Percentiles rank a stretch among this genome's conserved stretches.
Conservation (phyloP, 1,140 invertebrate species). For the Globodera ellingtonae region DNA sequence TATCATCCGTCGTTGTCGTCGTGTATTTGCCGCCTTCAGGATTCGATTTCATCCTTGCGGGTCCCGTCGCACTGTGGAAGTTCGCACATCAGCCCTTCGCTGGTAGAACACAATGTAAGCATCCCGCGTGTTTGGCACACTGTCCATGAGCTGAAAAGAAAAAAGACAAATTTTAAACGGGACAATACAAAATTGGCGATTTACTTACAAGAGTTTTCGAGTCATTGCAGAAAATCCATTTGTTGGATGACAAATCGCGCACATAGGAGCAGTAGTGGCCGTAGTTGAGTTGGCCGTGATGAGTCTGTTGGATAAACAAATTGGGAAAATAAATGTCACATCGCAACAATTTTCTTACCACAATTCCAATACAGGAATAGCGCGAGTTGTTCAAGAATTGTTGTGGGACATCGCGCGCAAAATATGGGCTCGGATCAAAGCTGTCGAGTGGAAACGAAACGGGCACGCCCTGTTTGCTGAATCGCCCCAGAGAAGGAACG, state of each 20-base stretch:
- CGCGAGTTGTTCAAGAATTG: neutral
- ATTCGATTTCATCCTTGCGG: no score
- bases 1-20: no score
- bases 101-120: slow-evolving; percentile 34
- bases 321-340: neutral
- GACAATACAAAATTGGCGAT: neutral
- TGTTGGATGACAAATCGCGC: neutral
- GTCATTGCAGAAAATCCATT: slow-evolving; percentile 39
- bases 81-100: neutral
- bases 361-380: slow-evolving; percentile 29
- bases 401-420: slow-evolving; percentile 69
- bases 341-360: slow-evolving; percentile 5
- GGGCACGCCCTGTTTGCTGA: slow-evolving; percentile 89
- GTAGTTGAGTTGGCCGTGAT: slow-evolving; percentile 27
- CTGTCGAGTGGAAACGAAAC: slow-evolving; percentile 82
- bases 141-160: slow-evolving; percentile 15
- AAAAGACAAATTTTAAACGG: slow-evolving; percentile 18
- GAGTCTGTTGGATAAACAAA: neutral
- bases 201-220: neutral
- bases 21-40: no score
- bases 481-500: slow-evolving; percentile 71
- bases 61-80: no score
- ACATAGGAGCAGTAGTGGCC: slow-evolving; percentile 34
- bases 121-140: slow-evolving; percentile 22
- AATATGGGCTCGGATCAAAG: slow-evolving; percentile 80